phyloP scores from a whole-genome alignment of 2,797 vertebrate species.

The Mycteria americana region DNA sequence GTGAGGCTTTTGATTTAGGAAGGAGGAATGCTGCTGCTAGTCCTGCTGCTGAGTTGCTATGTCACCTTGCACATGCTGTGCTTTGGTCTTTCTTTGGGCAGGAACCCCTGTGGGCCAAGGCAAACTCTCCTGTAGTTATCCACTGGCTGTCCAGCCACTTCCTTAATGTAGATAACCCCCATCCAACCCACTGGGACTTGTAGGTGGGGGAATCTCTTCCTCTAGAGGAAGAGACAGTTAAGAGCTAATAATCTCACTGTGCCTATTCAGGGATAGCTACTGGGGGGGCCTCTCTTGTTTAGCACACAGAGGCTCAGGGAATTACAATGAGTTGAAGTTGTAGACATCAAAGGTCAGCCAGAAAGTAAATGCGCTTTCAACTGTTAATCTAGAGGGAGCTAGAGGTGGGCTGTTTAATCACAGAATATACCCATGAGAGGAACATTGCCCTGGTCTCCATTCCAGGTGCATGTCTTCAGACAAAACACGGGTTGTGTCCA shows the following conservation, averaged over 20 bases:
- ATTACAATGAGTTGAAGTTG: neutral
- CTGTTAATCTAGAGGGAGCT: neutral
- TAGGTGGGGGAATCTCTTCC: neutral
- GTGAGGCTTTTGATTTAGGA: neutral
- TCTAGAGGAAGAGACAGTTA: neutral
- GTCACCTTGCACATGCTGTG: neutral
- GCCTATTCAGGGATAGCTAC: neutral
- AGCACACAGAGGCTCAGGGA: neutral
- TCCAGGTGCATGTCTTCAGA: neutral
- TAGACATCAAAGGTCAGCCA: neutral
- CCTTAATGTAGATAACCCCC: neutral
- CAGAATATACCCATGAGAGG: neutral
- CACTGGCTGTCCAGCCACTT: neutral
- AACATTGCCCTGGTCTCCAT: neutral
- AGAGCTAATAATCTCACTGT: neutral
- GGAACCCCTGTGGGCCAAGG: neutral
- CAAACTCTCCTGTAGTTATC: neutral
- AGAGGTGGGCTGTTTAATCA: neutral
- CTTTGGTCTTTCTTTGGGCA: neutral
- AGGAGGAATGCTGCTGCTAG: neutral
- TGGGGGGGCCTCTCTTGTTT: neutral
- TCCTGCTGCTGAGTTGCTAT: neutral
- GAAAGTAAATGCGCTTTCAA: neutral
- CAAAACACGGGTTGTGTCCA: neutral
- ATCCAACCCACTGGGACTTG: neutral